These are phyloP conservation scores for Cheilosia soror DNA, from an alignment of 2,888 invertebrate species.

Conservation along the genomic window DNA sequence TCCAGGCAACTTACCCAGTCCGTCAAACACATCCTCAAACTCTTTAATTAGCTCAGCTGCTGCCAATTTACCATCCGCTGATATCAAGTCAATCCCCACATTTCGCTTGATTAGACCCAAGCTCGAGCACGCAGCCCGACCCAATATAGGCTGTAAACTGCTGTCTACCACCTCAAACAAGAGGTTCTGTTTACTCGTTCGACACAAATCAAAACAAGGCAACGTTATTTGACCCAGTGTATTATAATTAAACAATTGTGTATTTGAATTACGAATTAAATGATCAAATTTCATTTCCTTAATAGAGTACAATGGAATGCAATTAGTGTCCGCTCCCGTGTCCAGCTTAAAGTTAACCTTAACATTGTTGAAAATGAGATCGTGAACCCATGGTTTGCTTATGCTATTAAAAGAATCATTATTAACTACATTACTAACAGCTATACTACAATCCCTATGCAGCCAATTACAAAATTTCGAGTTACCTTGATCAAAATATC, in stretches of 20 bases:
- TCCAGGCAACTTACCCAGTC: constrained; percentile 67
- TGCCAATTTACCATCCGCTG: constrained; percentile 21
- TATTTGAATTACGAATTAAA: constrained; percentile 38
- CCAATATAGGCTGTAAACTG: constrained; percentile 46
- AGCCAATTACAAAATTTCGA: constrained; percentile 44
- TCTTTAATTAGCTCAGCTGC: constrained; percentile 24
- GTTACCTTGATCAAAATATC: constrained; percentile 36
- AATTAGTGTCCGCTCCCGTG: constrained; percentile 56
- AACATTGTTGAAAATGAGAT: constrained; percentile 34
- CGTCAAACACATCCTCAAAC: constrained; percentile 56
- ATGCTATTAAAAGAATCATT: constrained; percentile 28
- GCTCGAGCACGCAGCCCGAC: constrained; percentile 31
- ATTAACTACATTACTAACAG: constrained; percentile 24
- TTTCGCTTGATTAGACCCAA: constrained; percentile 22
- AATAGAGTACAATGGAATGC: constrained; percentile 42
- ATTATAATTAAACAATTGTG: constrained; percentile 43
- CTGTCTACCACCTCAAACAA: constrained; percentile 48
- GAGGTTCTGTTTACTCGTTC: constrained; percentile 11
- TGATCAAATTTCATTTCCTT: constrained; percentile 37
- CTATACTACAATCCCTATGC: constrained; percentile 42
- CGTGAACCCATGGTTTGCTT: constrained; percentile 19
- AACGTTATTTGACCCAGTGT: constrained; percentile 47
- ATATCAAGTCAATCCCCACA: constrained; percentile 24
- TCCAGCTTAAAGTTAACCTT: constrained; percentile 53
- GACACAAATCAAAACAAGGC: constrained; percentile 41